A percentile compares a stretch with the other conserved stretches of the same genome.
Conservation (phyloP, 1,140 invertebrate genomes). For the Megathymus violae region DNA sequence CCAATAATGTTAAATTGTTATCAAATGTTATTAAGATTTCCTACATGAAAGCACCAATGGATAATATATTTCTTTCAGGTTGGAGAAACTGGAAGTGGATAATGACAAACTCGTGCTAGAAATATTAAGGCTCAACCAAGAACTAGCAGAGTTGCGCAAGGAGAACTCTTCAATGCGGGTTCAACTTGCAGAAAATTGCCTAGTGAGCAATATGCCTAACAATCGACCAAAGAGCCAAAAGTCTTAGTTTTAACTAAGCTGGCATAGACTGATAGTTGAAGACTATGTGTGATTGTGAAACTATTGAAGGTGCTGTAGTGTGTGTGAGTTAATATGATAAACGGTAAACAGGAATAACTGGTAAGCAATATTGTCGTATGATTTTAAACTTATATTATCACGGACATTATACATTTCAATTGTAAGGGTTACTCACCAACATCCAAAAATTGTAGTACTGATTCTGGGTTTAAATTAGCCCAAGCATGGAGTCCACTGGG, state of each 20-base stretch:
- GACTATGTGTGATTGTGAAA: conserved; percentile 33
- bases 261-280: conserved; percentile 23
- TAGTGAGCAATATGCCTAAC: conserved; percentile 45
- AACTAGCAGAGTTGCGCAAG: conserved; percentile 69
- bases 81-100: conserved; percentile 75
- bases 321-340: conserved; percentile 33
- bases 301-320: conserved; percentile 26
- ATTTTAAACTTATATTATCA: too few species aligned
- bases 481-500: too few species aligned
- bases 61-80: conserved; percentile 55
- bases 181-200: conserved; percentile 72
- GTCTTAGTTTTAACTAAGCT: conserved; percentile 61
- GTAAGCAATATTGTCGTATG: conserved; percentile 7
- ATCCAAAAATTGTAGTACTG: too few species aligned
- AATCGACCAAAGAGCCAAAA: conserved; percentile 65
- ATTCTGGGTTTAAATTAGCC: too few species aligned
- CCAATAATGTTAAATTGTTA: too few species aligned
- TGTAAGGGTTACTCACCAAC: too few species aligned
- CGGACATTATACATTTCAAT: too few species aligned
- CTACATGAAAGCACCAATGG: too few species aligned
- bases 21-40: too few species aligned
- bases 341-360: conserved; percentile 41
- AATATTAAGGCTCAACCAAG: conserved; percentile 75
- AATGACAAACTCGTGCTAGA: conserved; percentile 77
- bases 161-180: conserved; percentile 71